phyloP scores from a whole-genome alignment of 2,113 vertebrate genomes.

The Lynx canadensis region DNA sequence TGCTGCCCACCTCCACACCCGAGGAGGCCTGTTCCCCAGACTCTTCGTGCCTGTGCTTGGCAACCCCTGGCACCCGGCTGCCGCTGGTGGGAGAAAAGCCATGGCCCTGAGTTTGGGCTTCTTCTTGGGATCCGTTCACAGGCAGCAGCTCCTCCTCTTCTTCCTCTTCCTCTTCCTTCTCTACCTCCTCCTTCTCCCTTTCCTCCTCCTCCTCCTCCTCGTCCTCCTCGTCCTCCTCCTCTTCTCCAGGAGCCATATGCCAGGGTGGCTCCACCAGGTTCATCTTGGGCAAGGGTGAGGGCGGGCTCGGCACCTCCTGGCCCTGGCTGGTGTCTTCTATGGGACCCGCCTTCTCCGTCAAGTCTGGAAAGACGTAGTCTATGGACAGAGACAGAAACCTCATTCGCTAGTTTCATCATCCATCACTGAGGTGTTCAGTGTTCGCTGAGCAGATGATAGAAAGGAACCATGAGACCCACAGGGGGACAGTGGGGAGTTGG shows the following conservation, averaged over 20 bases:
- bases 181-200: slow-evolving; percentile 78
- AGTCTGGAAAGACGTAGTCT: slow-evolving; percentile 87
- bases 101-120: slow-evolving; percentile 54
- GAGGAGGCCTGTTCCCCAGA: slow-evolving; percentile 73
- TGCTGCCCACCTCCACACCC: slow-evolving; percentile 84
- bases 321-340: slow-evolving; percentile 75
- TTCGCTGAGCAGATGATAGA: not conserved
- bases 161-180: slow-evolving; percentile 74
- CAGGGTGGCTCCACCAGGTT: slow-evolving; percentile 83
- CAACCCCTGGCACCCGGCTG: slow-evolving; percentile 37
- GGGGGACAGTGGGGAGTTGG: not conserved
- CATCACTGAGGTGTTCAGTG: not conserved
- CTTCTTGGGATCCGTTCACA: slow-evolving; percentile 81
- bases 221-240: slow-evolving; percentile 82
- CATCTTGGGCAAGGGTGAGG: slow-evolving; percentile 67
- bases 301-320: slow-evolving; percentile 69
- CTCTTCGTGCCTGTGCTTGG: slow-evolving; percentile 76
- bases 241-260: slow-evolving; percentile 74
- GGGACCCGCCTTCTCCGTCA: slow-evolving; percentile 80
- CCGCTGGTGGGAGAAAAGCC: slow-evolving; percentile 54
- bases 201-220: slow-evolving; percentile 81
- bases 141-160: slow-evolving; percentile 87
- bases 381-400: slow-evolving; percentile 70
- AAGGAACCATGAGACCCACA: not conserved
- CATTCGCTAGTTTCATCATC: not conserved